Evolutionary conservation across 37 sponge, comb jelly and placozoan genomes (phyloP), one percentile per base, ranked within the genome.

Genomic region (Axinella damicornis): DNA sequence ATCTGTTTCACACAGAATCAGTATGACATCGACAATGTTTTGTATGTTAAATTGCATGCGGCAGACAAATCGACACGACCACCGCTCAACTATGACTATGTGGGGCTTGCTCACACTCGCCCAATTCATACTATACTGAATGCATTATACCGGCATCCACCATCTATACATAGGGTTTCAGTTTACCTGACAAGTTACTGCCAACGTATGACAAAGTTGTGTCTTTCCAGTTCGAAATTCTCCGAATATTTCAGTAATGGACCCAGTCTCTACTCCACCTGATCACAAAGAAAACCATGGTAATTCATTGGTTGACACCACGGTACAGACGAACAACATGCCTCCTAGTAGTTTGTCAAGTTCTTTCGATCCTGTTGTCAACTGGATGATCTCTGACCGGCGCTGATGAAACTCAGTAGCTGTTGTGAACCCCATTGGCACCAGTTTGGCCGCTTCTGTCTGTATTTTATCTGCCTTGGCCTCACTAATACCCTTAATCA

Each of bases 371-470:
- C 99, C 99, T 31, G 97, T 97, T 0, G 99, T 95, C 24, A 99
- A 46, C 78, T 97, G 98, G 32, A 99, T 92, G 37, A 99, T 93
- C 74, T 99, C 99, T 62, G 99, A 90, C 14, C 99, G 91, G 39
- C 92, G 85, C 66, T 91, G 96, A 61, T 99, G 99, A 53, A 97
- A 92, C 83, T 99, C 99, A 0, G 99, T 95, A 5, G 99, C 99
- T 21, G 99, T 99, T 31, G 99, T 99, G 92, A 99, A 99, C 18
- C 99, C 99, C 99, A 97, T 98, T 0, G 98, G 97, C 11, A 96
- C 97, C 5, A 96, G 87, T 63, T 98, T 98, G 57, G 95, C 83
- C 52, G 99, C 92, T 52, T 97, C 99, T 59, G 77, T 90, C 65
- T 88, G 87, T 52, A 99, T 93, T 69, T 97, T 99, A 82, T 99